Evolutionary conservation across 2,113 vertebrate genomes (phyloP).

Genomic region (Gobiocypris rarus): DNA sequence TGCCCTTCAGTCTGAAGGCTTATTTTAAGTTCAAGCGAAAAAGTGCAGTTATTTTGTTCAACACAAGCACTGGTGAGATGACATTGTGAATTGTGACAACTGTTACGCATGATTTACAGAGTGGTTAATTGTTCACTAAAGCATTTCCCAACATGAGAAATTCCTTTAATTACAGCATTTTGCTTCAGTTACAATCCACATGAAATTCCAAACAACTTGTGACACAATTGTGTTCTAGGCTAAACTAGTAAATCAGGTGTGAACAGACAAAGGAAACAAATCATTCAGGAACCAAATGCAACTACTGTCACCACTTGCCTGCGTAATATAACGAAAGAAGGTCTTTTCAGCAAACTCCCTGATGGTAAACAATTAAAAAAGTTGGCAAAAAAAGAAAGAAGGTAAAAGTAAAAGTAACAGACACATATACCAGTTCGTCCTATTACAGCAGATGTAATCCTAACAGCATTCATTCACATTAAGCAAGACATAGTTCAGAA

Average conservation of each 20-base stretch:
- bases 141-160: constrained; percentile 34
- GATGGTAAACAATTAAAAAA: background rate
- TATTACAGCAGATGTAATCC: background rate
- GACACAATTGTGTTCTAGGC: background rate
- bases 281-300: background rate
- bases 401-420: background rate
- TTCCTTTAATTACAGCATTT: background rate
- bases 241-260: constrained; percentile 4
- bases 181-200: background rate
- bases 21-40: background rate
- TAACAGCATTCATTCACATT: constrained; percentile 16
- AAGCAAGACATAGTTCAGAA: background rate
- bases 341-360: background rate
- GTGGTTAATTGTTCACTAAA: constrained; percentile 8
- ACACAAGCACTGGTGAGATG: background rate
- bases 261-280: background rate
- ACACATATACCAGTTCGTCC: background rate
- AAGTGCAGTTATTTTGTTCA: constrained; percentile 18
- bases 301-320: background rate
- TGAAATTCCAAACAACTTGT: background rate
- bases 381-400: background rate
- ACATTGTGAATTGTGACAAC: background rate
- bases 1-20: background rate
- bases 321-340: background rate
- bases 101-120: background rate